Percentiles rank a stretch among this genome's conserved stretches.
phyloP scores from a whole-genome alignment of 2,888 invertebrate genomes.

The Nymphalis urticae region DNA sequence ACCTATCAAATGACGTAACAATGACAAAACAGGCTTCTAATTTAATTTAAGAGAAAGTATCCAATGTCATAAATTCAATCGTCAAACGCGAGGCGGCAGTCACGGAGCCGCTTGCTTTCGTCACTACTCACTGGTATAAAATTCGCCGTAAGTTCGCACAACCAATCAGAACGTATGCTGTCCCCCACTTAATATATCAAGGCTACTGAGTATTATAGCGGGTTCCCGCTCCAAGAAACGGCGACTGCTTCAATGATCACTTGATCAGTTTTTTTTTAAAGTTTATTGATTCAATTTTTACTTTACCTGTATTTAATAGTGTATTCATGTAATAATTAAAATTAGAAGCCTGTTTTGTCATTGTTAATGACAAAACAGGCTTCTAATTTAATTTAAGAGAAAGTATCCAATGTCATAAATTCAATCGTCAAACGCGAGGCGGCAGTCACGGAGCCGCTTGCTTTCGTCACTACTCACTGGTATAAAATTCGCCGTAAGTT shows the following conservation, averaged over 20 bases:
- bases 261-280: not conserved
- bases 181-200: conserved; percentile 23
- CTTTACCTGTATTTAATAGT: too few species aligned
- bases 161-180: conserved; percentile 16
- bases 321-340: too few species aligned
- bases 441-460: conserved; percentile 17
- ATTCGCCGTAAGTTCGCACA: conserved; percentile 20
- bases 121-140: conserved; percentile 18
- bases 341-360: too few species aligned
- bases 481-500: conserved; percentile 15
- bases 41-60: conserved; percentile 20
- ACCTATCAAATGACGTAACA: conserved; percentile 22
- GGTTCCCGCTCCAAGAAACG: conserved; percentile 2
- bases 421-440: conserved; percentile 12
- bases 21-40: conserved; percentile 11
- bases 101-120: conserved; percentile 18
- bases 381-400: conserved; percentile 18
- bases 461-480: conserved; percentile 21
- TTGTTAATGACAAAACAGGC: conserved; percentile 4
- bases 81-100: conserved; percentile 17
- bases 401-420: conserved; percentile 15
- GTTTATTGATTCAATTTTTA: not conserved
- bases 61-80: conserved; percentile 7
- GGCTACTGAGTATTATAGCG: conserved; percentile 20
- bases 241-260: not conserved